These are phyloP conservation scores for Cyrtodaria siliqua DNA, from an alignment of 2,888 invertebrate genomes.

Conservation along the genomic window DNA sequence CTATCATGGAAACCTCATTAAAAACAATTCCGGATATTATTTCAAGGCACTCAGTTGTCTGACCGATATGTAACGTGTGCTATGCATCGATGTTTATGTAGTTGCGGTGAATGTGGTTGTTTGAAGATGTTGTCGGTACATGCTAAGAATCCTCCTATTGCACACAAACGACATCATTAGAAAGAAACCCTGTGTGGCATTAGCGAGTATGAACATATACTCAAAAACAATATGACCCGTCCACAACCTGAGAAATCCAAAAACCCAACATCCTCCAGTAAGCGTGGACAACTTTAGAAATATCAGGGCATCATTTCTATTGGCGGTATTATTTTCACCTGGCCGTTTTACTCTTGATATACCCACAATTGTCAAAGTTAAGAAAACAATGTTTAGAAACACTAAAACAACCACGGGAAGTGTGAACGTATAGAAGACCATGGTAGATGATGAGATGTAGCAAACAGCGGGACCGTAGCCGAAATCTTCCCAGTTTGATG, in stretches of 20 bases:
- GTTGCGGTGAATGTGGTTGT: too few species aligned
- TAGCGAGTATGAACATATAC: slow-evolving; percentile 43
- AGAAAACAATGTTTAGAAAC: slow-evolving; percentile 26
- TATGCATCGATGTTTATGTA: too few species aligned
- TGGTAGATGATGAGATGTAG: slow-evolving; percentile 37
- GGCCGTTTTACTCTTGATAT: slow-evolving; percentile 14
- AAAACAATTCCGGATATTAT: too few species aligned
- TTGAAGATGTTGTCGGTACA: too few species aligned
- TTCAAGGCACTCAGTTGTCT: too few species aligned
- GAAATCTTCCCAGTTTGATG: background rate
- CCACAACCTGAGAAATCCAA: slow-evolving; percentile 45
- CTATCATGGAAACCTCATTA: too few species aligned
- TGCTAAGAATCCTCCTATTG: slow-evolving; percentile 28
- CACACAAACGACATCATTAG: slow-evolving; percentile 44
- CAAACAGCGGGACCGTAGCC: slow-evolving; percentile 54
- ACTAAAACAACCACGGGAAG: slow-evolving; percentile 37
- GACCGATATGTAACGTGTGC: too few species aligned
- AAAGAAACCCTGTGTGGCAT: slow-evolving; percentile 51
- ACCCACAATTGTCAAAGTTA: slow-evolving; percentile 26
- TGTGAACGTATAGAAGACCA: slow-evolving; percentile 34
- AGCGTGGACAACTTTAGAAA: slow-evolving; percentile 43
- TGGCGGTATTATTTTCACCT: slow-evolving; percentile 11
- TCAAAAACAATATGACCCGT: slow-evolving; percentile 24
- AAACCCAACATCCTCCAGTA: slow-evolving; percentile 47
- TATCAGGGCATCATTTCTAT: slow-evolving; percentile 30